Evolutionary conservation across 2,888 invertebrate species (phyloP).

Genomic region (Sesia bembeciformis): DNA sequence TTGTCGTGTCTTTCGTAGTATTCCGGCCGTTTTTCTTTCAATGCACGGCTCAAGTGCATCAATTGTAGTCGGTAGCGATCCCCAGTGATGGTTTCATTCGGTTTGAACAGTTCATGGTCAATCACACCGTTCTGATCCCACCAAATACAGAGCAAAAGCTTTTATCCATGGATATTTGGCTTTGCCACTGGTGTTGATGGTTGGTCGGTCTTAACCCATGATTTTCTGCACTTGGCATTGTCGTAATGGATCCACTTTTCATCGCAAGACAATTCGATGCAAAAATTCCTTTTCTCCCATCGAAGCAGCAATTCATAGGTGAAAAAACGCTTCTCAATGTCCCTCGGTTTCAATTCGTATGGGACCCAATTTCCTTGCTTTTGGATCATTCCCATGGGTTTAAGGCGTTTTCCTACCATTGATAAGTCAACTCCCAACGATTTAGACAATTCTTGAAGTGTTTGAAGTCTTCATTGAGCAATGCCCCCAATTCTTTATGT

Average conservation of each 20-base stretch:
- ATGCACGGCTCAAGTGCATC: neutral
- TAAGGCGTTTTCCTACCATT: neutral
- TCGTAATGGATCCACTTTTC: too few species aligned
- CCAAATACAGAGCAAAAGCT: neutral
- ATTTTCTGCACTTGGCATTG: too few species aligned
- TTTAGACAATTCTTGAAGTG: neutral
- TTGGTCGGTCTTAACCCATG: too few species aligned
- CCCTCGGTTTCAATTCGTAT: neutral
- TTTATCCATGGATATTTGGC: neutral
- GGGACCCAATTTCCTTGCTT: constrained; percentile 1
- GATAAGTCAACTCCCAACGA: neutral
- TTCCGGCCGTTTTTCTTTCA: neutral
- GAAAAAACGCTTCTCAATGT: too few species aligned
- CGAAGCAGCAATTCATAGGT: too few species aligned
- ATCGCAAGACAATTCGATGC: too few species aligned
- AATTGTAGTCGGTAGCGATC: neutral
- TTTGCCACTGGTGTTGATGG: neutral
- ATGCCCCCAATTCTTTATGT: neutral
- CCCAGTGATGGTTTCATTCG: neutral
- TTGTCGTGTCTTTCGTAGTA: neutral
- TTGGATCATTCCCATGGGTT: neutral
- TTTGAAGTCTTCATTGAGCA: constrained; percentile 1
- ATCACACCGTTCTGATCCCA: neutral
- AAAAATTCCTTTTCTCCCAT: too few species aligned
- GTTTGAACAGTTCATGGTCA: neutral